Evolutionary conservation across 2,113 vertebrate species (phyloP).

Genomic region (Nestor notabilis): DNA sequence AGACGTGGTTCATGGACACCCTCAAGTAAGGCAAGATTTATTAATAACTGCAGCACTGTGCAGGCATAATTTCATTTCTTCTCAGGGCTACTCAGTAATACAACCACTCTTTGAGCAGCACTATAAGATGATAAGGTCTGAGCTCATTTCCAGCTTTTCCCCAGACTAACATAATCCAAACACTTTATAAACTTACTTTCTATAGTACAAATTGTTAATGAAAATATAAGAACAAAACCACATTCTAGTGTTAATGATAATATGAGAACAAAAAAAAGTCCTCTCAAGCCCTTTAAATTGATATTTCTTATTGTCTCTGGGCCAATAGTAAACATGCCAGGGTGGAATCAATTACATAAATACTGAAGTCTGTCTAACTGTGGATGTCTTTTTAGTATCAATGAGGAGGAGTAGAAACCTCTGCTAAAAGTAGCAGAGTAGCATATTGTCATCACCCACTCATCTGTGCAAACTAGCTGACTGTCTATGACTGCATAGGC

Average conservation of each 20-base stretch:
- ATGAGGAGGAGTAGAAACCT: background rate
- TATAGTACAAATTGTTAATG: background rate
- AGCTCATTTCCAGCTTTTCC: slow-evolving; percentile 7
- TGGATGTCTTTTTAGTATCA: background rate
- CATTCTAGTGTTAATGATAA: background rate
- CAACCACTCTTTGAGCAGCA: background rate
- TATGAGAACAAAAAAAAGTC: background rate
- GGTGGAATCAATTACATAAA: background rate
- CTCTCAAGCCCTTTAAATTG: background rate
- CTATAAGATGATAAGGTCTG: background rate
- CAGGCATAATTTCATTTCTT: background rate
- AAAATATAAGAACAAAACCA: background rate
- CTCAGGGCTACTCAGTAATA: background rate
- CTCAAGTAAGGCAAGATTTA: background rate
- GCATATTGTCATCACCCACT: background rate
- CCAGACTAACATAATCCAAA: background rate
- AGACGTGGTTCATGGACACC: background rate
- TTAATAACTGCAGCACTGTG: background rate
- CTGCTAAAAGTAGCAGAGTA: background rate
- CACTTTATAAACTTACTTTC: background rate
- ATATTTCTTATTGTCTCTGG: background rate
- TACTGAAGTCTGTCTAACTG: background rate
- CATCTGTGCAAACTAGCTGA: background rate
- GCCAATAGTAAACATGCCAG: background rate
- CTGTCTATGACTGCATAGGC: background rate